A percentile compares a stretch with the other conserved stretches of the same genome.
Evolutionary conservation across 2,888 invertebrate genomes (phyloP).

Genomic region (Clitarchus hookeri): DNA sequence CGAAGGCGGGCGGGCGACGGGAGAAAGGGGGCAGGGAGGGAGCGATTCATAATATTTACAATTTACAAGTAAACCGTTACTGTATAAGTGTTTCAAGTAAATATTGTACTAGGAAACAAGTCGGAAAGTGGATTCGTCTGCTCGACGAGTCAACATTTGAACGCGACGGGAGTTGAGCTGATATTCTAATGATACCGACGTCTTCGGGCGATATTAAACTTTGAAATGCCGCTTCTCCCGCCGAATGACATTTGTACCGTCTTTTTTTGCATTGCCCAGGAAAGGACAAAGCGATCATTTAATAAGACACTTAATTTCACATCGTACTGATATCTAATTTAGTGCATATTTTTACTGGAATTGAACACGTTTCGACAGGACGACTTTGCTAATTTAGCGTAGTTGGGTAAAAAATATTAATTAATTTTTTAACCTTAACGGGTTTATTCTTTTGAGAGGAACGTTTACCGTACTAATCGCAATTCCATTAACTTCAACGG

Average conservation of each 20-base stretch:
- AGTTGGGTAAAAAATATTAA: too few relatives aligned
- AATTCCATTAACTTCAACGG: too few relatives aligned
- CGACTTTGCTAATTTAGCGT: too few relatives aligned
- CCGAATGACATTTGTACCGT: background rate
- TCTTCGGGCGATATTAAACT: slow-evolving; percentile 7
- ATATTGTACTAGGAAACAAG: slow-evolving; percentile 25
- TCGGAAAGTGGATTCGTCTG: slow-evolving; percentile 10
- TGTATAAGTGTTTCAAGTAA: slow-evolving; percentile 26
- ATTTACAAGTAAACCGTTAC: slow-evolving; percentile 28
- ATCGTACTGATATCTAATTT: too few relatives aligned
- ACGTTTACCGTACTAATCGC: too few relatives aligned
- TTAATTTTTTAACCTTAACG: too few relatives aligned
- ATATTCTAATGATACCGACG: background rate
- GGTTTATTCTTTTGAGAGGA: too few relatives aligned
- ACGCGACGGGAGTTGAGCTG: background rate
- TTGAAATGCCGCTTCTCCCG: background rate
- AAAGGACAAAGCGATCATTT: background rate
- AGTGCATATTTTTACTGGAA: too few relatives aligned
- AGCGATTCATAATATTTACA: slow-evolving; percentile 25
- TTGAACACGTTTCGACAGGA: too few relatives aligned
- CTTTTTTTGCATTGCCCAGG: background rate
- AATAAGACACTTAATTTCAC: background rate
- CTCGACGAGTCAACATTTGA: slow-evolving; percentile 21
- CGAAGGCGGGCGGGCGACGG: background rate
- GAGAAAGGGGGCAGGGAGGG: background rate